phyloP scores from a whole-genome alignment of 2,888 invertebrate genomes.

The Leptopilina myrica region DNA sequence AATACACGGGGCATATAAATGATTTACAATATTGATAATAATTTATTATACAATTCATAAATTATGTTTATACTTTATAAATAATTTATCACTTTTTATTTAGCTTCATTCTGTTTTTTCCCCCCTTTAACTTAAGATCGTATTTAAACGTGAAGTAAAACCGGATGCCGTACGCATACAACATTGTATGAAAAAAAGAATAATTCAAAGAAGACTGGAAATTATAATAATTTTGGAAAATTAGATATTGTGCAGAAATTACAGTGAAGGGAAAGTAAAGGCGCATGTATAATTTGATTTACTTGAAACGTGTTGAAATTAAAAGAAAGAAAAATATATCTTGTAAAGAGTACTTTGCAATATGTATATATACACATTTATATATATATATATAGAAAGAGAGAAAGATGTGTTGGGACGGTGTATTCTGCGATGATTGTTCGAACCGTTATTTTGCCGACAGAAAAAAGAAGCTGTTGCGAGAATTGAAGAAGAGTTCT shows the following conservation, averaged over 20 bases:
- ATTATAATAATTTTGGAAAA: neutral
- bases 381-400: slow-evolving; percentile 30
- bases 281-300: slow-evolving; percentile 2
- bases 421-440: slow-evolving; percentile 51
- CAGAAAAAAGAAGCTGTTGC: slow-evolving; percentile 52
- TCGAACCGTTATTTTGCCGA: slow-evolving; percentile 51
- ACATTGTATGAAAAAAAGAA: too few relatives aligned
- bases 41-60: too few relatives aligned
- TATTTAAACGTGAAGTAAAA: too few relatives aligned
- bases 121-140: too few relatives aligned
- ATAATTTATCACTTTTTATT: too few relatives aligned
- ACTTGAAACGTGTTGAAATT: slow-evolving; percentile 6
- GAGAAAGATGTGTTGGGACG: slow-evolving; percentile 39
- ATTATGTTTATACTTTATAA: too few relatives aligned
- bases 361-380: neutral
- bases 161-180: too few relatives aligned
- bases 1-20: too few relatives aligned
- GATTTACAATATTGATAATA: too few relatives aligned
- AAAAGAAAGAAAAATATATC: slow-evolving; percentile 11
- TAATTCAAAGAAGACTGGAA: too few relatives aligned
- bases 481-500: slow-evolving; percentile 48
- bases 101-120: too few relatives aligned
- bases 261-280: neutral
- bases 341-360: slow-evolving; percentile 1
- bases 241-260: slow-evolving; percentile 14